Evolutionary conservation across 2,797 vertebrate genomes (phyloP).

Genomic region (Peromyscus attwateri): DNA sequence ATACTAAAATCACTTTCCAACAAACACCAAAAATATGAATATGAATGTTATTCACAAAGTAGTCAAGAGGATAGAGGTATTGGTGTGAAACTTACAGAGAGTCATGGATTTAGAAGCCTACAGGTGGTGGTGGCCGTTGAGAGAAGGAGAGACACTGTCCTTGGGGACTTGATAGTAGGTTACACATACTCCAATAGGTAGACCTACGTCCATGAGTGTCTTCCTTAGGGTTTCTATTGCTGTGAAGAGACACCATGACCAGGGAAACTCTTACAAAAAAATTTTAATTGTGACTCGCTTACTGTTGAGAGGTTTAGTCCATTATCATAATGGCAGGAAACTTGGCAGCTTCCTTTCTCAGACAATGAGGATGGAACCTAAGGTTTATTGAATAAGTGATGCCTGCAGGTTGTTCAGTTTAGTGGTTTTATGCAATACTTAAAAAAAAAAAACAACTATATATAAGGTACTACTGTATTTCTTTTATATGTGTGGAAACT

Average conservation of each 20-base stretch:
- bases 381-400: background rate
- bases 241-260: no score
- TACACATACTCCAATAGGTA: no score
- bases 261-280: no score
- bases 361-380: background rate
- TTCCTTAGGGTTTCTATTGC: no score
- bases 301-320: background rate
- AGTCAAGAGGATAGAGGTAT: background rate
- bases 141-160: no score
- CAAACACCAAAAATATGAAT: background rate
- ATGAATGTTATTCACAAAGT: slow-evolving; percentile 16
- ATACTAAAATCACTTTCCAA: background rate
- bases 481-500: background rate
- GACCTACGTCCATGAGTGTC: background rate
- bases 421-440: background rate
- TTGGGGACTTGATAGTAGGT: no score
- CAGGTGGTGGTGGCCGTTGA: no score
- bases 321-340: background rate
- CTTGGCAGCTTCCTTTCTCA: background rate
- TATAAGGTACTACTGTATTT: background rate
- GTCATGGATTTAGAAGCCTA: no score
- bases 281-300: background rate
- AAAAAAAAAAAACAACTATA: background rate
- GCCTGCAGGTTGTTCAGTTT: background rate
- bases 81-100: background rate